Percentiles rank a stretch among this genome's conserved stretches.
Conservation (phyloP, 2,113 vertebrate genomes). For the Pseudorasbora parva region DNA sequence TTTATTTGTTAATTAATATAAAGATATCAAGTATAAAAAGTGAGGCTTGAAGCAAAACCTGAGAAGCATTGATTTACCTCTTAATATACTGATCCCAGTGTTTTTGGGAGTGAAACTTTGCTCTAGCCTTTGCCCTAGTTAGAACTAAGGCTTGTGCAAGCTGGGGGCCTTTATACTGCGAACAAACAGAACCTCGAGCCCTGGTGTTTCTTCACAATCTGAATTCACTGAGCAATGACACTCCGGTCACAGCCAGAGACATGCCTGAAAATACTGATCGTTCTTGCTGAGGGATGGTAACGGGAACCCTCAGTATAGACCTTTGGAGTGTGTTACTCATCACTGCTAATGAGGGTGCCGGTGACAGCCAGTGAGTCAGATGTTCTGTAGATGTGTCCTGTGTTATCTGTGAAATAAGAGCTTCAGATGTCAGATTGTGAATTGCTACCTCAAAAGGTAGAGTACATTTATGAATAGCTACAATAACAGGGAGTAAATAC, state of each 20-base stretch:
- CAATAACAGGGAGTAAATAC: background rate
- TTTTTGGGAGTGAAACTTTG: conserved; percentile 22
- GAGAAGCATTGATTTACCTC: background rate
- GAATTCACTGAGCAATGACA: conserved; percentile 29
- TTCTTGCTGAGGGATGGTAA: conserved; percentile 21
- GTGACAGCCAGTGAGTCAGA: conserved; percentile 41
- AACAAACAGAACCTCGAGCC: conserved; percentile 44
- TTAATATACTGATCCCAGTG: background rate
- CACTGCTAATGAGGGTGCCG: conserved; percentile 1
- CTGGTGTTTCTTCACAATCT: conserved; percentile 37
- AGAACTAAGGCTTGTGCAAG: conserved; percentile 41
- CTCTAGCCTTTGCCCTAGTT: conserved; percentile 34
- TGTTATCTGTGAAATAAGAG: conserved; percentile 34
- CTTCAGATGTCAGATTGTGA: background rate
- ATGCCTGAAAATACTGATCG: conserved; percentile 15
- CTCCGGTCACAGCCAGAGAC: conserved; percentile 22
- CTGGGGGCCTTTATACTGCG: conserved; percentile 13
- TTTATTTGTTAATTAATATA: too few relatives aligned
- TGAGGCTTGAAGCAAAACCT: background rate
- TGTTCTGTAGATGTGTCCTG: background rate
- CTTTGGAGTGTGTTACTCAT: conserved; percentile 34
- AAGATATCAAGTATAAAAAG: background rate
- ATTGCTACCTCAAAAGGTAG: background rate
- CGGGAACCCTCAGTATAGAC: conserved; percentile 39
- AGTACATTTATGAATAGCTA: background rate